Base-by-base conservation (phyloP, 2,113 vertebrate species). In the Candoia aspera region DNA sequence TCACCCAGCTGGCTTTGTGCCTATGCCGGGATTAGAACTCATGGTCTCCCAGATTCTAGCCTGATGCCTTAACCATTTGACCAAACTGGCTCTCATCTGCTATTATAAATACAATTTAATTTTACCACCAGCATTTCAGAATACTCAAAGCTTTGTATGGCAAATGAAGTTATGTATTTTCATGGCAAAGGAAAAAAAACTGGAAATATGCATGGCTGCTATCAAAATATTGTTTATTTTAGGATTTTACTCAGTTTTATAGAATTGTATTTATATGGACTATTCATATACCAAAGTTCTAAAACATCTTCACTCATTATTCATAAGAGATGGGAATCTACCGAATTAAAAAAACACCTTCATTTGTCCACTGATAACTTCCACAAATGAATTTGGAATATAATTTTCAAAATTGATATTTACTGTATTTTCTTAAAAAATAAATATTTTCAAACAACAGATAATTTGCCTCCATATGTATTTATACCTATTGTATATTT, bases 31-130 rank as follows among this genome's bases (percentile, higher is more conserved):
- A 42, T 3, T 42, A 42, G 42, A 42, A 42, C 42, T 42, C 42
- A 42, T 3, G 42, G 42, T 42, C 42, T 42, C 42, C 42, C 42
- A 3, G 42, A 42, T 42, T 42, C 42, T 42, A 42, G 42, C 42
- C 42, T 42, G 42, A 42, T 42, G 42, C 42, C 42, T 42, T 42
- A 42, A 42, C 42, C 42, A 42, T 42, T 42, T 42, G 42, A 42
- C 3, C 2, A 42, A 42, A 42, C 2, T 42, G 42, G 42, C 42
- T 42, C 42, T 89, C 92, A 93, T 17, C 33, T 58, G 17, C 83
- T 85, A 90, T 92, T 92, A 92, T 91, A 95, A 96, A 29, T 37
- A 93, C 92, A 93, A 1, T 93, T 95, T 89, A 88, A 90, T 85
- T 87, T 91, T 8, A 19, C 55, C 73, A 0, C 6, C 93, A 29